These are phyloP conservation scores for Streptopelia turtur DNA, from an alignment of 2,797 vertebrate species.

Conservation along the genomic window DNA sequence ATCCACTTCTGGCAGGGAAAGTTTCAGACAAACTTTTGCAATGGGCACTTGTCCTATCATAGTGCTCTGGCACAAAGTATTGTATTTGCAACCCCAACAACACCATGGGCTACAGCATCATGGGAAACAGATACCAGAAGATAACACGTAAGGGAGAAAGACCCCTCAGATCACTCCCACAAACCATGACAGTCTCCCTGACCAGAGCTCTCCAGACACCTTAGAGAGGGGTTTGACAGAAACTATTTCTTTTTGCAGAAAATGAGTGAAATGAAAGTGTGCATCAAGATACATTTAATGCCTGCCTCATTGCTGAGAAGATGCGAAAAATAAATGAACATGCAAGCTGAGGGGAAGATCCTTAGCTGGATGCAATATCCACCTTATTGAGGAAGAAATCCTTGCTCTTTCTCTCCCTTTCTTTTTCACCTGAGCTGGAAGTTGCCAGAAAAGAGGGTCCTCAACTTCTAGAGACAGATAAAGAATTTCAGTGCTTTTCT, in stretches of 20 bases:
- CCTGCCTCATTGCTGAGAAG: background rate
- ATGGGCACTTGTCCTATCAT: accelerated
- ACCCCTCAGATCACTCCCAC: background rate
- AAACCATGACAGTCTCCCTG: accelerated
- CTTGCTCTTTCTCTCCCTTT: background rate
- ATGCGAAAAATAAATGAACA: background rate
- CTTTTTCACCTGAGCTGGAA: background rate
- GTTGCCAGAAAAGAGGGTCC: background rate
- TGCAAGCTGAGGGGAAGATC: background rate
- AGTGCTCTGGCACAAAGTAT: background rate
- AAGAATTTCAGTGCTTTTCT: background rate
- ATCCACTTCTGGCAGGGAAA: background rate
- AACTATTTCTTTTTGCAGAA: background rate
- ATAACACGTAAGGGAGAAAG: background rate
- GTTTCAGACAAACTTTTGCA: background rate
- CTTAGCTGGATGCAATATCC: background rate
- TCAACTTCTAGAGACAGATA: background rate
- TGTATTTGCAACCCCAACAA: background rate
- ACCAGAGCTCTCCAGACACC: background rate
- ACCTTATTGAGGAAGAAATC: background rate
- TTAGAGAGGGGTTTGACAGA: background rate
- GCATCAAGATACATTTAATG: background rate
- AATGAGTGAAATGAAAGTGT: background rate
- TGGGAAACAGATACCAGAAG: accelerated
- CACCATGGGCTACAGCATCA: accelerated